These are phyloP conservation scores for Xestoiulus laeticollis DNA, from an alignment of 2,888 invertebrate genomes.

Conservation along the genomic window DNA sequence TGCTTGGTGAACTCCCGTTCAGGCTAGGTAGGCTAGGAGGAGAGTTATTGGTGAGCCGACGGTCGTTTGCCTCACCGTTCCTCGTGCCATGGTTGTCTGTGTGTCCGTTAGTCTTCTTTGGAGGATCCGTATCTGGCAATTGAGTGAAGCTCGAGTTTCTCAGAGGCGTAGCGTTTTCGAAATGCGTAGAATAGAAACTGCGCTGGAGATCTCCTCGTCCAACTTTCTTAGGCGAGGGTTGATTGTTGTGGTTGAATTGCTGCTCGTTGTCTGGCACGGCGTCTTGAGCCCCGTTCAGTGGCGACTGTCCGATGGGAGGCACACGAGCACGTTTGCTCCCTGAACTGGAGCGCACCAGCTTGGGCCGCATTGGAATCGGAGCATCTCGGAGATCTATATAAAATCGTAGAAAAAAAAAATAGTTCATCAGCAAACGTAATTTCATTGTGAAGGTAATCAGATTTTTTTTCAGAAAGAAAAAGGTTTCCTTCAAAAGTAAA, in stretches of 20 bases:
- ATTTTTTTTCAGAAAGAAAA: too few species aligned
- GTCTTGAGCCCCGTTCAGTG: not conserved
- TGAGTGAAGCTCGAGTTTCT: not conserved
- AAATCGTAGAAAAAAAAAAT: not conserved
- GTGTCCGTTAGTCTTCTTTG: not conserved
- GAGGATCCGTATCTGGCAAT: not conserved
- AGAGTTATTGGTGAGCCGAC: not conserved
- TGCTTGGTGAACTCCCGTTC: constrained; percentile 2
- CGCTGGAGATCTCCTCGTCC: not conserved
- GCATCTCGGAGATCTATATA: constrained; percentile 44
- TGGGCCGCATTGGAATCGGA: constrained; percentile 42
- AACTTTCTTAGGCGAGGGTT: not conserved
- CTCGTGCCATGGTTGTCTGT: not conserved
- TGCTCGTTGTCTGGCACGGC: not conserved
- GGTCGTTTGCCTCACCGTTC: not conserved
- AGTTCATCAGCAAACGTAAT: not conserved
- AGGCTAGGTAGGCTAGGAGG: not conserved
- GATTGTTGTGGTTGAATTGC: not conserved
- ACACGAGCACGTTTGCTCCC: constrained; percentile 29
- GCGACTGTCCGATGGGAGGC: constrained; percentile 4
- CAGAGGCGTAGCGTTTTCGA: not conserved
- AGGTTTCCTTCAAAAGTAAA: too few species aligned
- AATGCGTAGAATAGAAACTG: not conserved
- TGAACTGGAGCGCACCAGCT: constrained; percentile 49
- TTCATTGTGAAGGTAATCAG: not conserved